These are phyloP conservation scores for Ammodytes marinus DNA, from an alignment of 2,113 vertebrate species.

Conservation along the genomic window DNA sequence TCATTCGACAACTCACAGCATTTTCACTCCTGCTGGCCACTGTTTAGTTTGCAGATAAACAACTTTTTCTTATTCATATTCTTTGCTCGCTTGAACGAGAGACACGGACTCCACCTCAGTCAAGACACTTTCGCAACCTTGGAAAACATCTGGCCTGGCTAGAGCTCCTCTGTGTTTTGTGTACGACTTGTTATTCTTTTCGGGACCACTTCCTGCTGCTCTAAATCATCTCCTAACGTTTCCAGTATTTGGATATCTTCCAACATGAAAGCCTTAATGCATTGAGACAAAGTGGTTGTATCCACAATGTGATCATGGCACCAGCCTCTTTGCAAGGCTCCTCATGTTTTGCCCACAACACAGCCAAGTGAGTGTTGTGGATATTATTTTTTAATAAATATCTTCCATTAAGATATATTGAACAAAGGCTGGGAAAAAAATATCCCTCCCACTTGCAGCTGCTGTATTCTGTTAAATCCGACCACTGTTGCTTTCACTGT, in stretches of 20 bases:
- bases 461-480: slow-evolving; percentile 10
- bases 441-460: slow-evolving; percentile 45
- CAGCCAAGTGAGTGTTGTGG: background rate
- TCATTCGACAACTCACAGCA: slow-evolving; percentile 20
- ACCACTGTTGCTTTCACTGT: background rate
- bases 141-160: slow-evolving; percentile 75
- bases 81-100: slow-evolving; percentile 42
- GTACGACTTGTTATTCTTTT: slow-evolving; percentile 77
- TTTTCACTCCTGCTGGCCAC: slow-evolving; percentile 1
- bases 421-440: slow-evolving; percentile 2
- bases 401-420: background rate
- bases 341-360: slow-evolving; percentile 11
- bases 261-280: slow-evolving; percentile 21
- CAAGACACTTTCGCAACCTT: slow-evolving; percentile 74
- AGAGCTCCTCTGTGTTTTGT: slow-evolving; percentile 58
- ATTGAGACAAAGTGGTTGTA: slow-evolving; percentile 23
- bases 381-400: background rate
- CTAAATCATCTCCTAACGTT: slow-evolving; percentile 59
- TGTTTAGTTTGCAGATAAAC: slow-evolving; percentile 65
- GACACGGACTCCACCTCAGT: slow-evolving; percentile 65
- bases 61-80: slow-evolving; percentile 53
- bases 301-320: slow-evolving; percentile 32
- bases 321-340: background rate
- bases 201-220: slow-evolving; percentile 74
- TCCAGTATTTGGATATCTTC: slow-evolving; percentile 54